These are phyloP conservation scores for Rhopilema esculentum DNA, from an alignment of 30 jellyfish, hydroid and myxozoan species.

Conservation along the genomic window DNA sequence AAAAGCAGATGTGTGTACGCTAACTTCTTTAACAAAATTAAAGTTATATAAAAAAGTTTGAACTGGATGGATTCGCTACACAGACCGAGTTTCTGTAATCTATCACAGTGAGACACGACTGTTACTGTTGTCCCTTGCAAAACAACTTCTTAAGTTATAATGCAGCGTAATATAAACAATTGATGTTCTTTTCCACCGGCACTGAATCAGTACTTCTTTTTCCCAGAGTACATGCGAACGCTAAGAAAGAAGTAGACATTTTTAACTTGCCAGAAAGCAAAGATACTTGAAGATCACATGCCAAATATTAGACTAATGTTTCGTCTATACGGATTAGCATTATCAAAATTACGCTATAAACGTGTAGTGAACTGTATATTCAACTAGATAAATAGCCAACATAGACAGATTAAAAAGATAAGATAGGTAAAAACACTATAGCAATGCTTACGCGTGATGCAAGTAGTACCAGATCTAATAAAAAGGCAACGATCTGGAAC, in stretches of 20 bases:
- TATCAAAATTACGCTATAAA: no score
- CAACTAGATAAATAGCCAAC: no score
- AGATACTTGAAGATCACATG: not conserved
- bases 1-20: not conserved
- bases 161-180: no score
- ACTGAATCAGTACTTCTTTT: slow-evolving; percentile 22
- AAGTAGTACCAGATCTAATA: no score
- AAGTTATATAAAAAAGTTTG: not conserved
- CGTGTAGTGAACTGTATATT: no score
- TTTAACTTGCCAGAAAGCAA: not conserved
- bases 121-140: not conserved
- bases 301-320: not conserved
- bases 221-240: slow-evolving; percentile 65
- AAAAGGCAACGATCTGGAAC: no score
- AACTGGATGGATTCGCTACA: not conserved
- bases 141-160: not conserved
- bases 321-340: no score
- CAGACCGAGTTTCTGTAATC: not conserved
- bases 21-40: not conserved
- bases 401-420: no score
- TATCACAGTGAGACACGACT: not conserved
- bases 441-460: no score
- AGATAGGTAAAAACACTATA: no score
- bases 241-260: slow-evolving; percentile 1
- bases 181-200: not conserved